Evolutionary conservation across 2,888 invertebrate genomes (phyloP).

Genomic region (Clistopyga incitator): DNA sequence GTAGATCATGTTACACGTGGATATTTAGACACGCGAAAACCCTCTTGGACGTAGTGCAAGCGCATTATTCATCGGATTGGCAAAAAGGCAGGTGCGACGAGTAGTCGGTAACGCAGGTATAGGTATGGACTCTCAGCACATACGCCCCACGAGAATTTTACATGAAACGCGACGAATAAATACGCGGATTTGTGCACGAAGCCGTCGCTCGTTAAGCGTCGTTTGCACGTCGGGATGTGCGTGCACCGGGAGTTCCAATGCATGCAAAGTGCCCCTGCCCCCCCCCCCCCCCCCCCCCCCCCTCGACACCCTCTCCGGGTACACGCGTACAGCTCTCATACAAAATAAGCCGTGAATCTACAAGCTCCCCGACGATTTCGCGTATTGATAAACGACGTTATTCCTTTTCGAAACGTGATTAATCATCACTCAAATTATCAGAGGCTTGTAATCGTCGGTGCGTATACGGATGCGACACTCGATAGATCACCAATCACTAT

Average conservation of each 20-base stretch:
- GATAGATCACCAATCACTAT: slow-evolving; percentile 57
- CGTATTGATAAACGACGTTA: slow-evolving; percentile 65
- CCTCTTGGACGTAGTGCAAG: slow-evolving; percentile 71
- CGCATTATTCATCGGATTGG: slow-evolving; percentile 82
- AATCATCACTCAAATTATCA: slow-evolving; percentile 63
- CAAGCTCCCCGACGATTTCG: slow-evolving; percentile 49
- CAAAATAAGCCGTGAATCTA: slow-evolving; percentile 65
- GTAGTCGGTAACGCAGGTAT: slow-evolving; percentile 46
- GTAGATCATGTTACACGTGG: slow-evolving; percentile 42
- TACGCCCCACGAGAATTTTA: slow-evolving; percentile 76
- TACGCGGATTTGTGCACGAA: slow-evolving; percentile 77
- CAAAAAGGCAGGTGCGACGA: slow-evolving; percentile 80
- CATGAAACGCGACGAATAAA: slow-evolving; percentile 81
- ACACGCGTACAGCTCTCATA: slow-evolving; percentile 23
- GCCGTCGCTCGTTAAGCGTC: slow-evolving; percentile 70
- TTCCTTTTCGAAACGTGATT: slow-evolving; percentile 60
- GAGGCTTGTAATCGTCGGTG: slow-evolving; percentile 40
- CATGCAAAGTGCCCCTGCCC: not conserved
- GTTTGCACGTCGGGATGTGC: slow-evolving; percentile 68
- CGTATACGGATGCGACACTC: slow-evolving; percentile 32
- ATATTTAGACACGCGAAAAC: slow-evolving; percentile 61
- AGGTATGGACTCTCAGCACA: slow-evolving; percentile 32
- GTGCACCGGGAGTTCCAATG: slow-evolving; percentile 16
- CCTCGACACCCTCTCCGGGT: not conserved
- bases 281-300: too few species aligned